Percentiles rank a stretch among this genome's conserved stretches.
phyloP scores from a whole-genome alignment of 37 sponge, comb jelly and placozoan species.

The Cladorhizidae sp. region DNA sequence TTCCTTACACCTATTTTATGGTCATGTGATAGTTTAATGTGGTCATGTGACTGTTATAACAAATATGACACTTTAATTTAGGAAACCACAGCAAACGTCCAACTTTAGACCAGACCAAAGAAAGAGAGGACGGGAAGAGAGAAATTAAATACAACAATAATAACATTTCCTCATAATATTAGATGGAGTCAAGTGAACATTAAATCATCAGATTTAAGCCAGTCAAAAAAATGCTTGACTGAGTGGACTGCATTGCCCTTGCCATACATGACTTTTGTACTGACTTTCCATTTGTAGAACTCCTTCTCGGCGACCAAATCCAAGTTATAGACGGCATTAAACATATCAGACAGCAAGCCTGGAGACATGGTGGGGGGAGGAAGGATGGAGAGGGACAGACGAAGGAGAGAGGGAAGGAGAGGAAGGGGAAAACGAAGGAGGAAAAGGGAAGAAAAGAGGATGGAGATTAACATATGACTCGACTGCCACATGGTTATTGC shows the following conservation, averaged over 20 bases:
- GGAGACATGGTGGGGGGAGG: background rate
- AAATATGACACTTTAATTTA: too few species aligned
- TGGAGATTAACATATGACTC: background rate
- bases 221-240: constrained; percentile 44
- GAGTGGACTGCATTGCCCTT: constrained; percentile 36
- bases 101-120: too few species aligned
- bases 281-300: constrained; percentile 48
- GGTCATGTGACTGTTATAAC: too few species aligned
- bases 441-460: background rate
- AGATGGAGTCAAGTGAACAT: too few species aligned
- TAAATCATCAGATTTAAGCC: constrained; percentile 27
- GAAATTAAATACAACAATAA: too few species aligned
- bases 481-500: too few species aligned
- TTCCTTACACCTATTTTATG: too few species aligned
- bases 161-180: too few species aligned
- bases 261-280: constrained; percentile 32
- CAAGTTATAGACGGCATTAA: constrained; percentile 53
- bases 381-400: background rate
- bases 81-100: too few species aligned
- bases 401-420: background rate
- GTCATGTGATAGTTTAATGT: too few species aligned
- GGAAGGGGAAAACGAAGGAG: background rate
- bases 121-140: too few species aligned
- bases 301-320: constrained; percentile 48
- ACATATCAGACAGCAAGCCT: constrained; percentile 58